These are phyloP conservation scores for Melanogrammus aeglefinus DNA, from an alignment of 2,797 vertebrate genomes.

Conservation along the genomic window DNA sequence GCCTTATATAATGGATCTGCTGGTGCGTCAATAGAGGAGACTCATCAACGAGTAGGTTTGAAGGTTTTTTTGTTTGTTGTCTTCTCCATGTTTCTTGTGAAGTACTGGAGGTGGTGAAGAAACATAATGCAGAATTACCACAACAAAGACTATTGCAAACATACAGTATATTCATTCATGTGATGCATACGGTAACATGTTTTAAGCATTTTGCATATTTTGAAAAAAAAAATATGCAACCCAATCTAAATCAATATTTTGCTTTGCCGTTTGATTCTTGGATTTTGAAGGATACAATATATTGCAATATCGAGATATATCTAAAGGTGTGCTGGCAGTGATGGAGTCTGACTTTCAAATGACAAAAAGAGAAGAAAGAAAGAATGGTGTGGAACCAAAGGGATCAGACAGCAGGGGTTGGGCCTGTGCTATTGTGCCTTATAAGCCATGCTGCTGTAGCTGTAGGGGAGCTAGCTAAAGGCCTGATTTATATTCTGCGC, in stretches of 20 bases:
- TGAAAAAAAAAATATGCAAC: neutral
- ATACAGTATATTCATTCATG: too few relatives aligned
- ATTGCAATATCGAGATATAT: neutral
- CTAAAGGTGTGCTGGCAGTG: neutral
- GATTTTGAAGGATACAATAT: neutral
- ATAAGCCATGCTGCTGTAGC: constrained; percentile 3
- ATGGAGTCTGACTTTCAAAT: constrained; percentile 2
- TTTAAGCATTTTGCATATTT: neutral
- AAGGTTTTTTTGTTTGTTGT: neutral
- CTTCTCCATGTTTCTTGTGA: too few relatives aligned
- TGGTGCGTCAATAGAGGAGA: neutral
- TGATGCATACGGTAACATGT: neutral
- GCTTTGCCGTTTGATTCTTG: neutral
- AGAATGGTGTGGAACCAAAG: neutral
- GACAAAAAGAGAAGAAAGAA: neutral
- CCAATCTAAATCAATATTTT: neutral
- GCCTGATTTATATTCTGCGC: constrained; percentile 34
- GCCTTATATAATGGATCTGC: neutral
- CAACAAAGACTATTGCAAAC: neutral
- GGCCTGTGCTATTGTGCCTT: constrained; percentile 7
- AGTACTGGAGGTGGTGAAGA: neutral
- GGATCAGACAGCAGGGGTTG: constrained; percentile 11
- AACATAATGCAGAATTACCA: neutral
- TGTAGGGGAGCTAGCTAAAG: constrained; percentile 12
- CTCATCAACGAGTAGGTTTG: neutral